These are phyloP conservation scores for Coelopa frigida DNA, from an alignment of 1,140 invertebrate species.

Conservation along the genomic window DNA sequence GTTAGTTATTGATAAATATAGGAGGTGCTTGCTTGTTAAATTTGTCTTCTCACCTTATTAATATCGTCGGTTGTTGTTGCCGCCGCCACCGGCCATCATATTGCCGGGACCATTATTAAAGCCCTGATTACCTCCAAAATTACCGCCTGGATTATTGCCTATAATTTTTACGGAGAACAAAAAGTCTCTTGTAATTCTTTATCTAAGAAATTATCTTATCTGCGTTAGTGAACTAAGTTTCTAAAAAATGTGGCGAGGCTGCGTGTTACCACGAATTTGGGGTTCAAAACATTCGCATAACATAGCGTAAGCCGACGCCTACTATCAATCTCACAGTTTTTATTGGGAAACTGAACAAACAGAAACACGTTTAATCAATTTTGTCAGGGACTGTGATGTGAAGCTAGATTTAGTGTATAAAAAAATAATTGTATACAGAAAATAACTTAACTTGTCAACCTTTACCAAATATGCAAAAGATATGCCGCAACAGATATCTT, in stretches of 20 bases:
- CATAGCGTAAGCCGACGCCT: slow-evolving; percentile 40
- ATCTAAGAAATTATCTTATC: background rate
- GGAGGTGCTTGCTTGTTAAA: no score
- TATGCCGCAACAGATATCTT: background rate
- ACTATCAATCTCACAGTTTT: slow-evolving; percentile 59
- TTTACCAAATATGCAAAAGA: background rate
- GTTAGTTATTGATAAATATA: no score
- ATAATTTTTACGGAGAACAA: slow-evolving; percentile 9
- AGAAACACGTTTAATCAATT: slow-evolving; percentile 15
- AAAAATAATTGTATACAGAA: background rate
- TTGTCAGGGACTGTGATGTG: slow-evolving; percentile 28
- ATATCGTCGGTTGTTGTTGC: slow-evolving; percentile 48
- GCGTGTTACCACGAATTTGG: slow-evolving; percentile 32
- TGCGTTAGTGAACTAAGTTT: slow-evolving; percentile 12
- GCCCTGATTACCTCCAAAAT: slow-evolving; percentile 43
- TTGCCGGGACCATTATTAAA: slow-evolving; percentile 35
- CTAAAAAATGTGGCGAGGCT: slow-evolving; percentile 28
- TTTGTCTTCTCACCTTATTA: no score
- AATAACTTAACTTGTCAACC: background rate
- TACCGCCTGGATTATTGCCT: slow-evolving; percentile 27
- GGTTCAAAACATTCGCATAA: slow-evolving; percentile 30
- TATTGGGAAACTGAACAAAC: slow-evolving; percentile 35
- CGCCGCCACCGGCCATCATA: slow-evolving; percentile 41
- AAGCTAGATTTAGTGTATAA: background rate
- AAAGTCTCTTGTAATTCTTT: background rate